Evolutionary conservation across 2,797 vertebrate species (phyloP).

Genomic region (Furcifer pardalis): DNA sequence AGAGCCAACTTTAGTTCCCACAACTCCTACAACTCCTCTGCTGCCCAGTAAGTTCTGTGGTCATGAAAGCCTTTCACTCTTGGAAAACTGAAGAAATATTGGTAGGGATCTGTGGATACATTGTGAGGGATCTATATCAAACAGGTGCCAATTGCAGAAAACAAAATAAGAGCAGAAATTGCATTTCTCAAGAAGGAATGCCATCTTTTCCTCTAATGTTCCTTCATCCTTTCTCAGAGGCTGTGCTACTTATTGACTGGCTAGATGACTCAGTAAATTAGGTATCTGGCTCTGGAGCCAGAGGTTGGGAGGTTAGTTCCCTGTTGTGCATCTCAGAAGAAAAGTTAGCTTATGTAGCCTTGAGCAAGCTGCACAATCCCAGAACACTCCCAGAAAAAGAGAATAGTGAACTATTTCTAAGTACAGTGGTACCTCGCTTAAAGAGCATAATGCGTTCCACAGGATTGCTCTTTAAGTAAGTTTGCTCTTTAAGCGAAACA

Average conservation of each 20-base stretch:
- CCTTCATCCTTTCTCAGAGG: not conserved
- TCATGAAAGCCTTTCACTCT: not conserved
- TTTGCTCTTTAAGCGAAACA: no score
- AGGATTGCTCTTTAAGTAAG: no score
- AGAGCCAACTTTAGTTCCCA: slow-evolving; percentile 85
- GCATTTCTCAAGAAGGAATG: not conserved
- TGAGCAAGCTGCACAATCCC: no score
- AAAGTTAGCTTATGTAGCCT: no score
- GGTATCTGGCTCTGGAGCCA: no score
- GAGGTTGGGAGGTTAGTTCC: no score
- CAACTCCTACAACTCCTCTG: slow-evolving; percentile 64
- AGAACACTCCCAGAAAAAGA: no score
- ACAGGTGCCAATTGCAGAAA: not conserved
- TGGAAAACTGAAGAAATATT: not conserved
- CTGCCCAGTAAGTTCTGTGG: slow-evolving; percentile 78
- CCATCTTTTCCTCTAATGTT: not conserved
- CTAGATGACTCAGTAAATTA: no score
- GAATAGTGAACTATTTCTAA: no score
- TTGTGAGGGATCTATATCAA: not conserved
- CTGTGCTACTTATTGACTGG: not conserved
- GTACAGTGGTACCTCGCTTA: no score
- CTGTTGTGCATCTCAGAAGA: no score
- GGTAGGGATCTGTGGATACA: slow-evolving; percentile 11
- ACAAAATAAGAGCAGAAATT: not conserved
- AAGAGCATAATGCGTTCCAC: no score